These are phyloP conservation scores for Turnix velox DNA, from an alignment of 2,113 vertebrate genomes.

Conservation along the genomic window DNA sequence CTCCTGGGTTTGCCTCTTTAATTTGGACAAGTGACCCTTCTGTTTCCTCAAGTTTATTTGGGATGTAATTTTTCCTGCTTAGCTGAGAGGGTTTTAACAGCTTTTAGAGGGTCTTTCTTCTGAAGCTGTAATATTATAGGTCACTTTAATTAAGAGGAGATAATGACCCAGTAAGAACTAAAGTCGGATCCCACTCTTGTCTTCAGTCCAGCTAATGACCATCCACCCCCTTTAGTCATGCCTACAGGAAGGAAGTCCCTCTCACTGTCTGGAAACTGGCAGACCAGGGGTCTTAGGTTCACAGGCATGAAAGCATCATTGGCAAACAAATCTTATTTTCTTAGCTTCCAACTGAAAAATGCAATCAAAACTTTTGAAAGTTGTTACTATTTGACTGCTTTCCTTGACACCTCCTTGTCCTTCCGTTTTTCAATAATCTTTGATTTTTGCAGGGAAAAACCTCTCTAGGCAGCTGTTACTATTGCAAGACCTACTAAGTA, in stretches of 20 bases:
- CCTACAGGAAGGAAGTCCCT: not conserved
- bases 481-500: not conserved
- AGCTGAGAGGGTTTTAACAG: not conserved
- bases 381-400: not conserved
- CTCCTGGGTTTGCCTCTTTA: not conserved
- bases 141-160: slow-evolving; percentile 8
- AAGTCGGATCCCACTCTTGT: not conserved
- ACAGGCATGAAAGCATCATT: not conserved
- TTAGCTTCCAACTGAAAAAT: not conserved
- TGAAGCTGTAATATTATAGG: not conserved
- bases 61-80: not conserved
- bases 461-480: not conserved
- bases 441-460: not conserved
- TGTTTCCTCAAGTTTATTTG: not conserved
- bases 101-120: slow-evolving; percentile 1
- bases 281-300: not conserved
- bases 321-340: slow-evolving; percentile 1
- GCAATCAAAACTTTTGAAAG: not conserved
- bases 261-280: not conserved
- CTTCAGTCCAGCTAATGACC: not conserved
- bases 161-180: not conserved
- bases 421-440: not conserved
- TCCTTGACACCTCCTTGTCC: not conserved
- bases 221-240: not conserved
- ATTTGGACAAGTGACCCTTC: not conserved